A percentile compares a stretch with the other conserved stretches of the same genome.
phyloP scores from a whole-genome alignment of 2,113 vertebrate genomes.

The Gobio gobio region DNA sequence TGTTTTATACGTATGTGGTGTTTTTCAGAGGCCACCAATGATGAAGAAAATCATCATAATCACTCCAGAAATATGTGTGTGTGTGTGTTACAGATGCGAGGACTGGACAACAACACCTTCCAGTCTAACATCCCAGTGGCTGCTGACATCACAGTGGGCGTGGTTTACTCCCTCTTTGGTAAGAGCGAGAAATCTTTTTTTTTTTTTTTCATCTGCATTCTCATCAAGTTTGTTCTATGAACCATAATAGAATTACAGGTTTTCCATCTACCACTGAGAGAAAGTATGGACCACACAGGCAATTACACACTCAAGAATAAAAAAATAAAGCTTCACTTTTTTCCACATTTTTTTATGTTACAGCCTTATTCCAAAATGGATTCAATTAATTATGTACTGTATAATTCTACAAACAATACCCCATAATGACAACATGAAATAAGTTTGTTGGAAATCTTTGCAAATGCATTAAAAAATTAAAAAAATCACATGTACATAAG shows the following conservation, averaged over 20 bases:
- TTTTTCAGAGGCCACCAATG: no score
- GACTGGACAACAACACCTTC: constrained; percentile 53
- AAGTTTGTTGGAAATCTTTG: no score
- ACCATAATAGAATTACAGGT: background rate
- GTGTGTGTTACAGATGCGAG: constrained; percentile 45
- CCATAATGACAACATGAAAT: no score
- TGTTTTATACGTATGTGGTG: no score
- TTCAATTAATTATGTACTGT: no score
- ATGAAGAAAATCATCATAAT: no score
- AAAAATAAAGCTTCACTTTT: no score
- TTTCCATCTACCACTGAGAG: background rate
- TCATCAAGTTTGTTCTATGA: background rate
- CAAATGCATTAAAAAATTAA: no score
- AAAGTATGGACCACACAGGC: background rate
- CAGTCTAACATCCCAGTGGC: constrained; percentile 54
- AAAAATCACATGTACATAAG: no score
- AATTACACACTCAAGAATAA: background rate
- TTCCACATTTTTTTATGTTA: no score
- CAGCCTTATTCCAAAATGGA: no score
- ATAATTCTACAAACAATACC: no score
- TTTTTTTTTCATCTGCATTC: background rate
- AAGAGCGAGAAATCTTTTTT: background rate
- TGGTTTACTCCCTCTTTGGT: constrained; percentile 58
- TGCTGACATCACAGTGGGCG: constrained; percentile 47
- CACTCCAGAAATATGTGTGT: background rate